Base-by-base conservation (phyloP, 1,140 invertebrate species). In the Lanistes nyassanus region DNA sequence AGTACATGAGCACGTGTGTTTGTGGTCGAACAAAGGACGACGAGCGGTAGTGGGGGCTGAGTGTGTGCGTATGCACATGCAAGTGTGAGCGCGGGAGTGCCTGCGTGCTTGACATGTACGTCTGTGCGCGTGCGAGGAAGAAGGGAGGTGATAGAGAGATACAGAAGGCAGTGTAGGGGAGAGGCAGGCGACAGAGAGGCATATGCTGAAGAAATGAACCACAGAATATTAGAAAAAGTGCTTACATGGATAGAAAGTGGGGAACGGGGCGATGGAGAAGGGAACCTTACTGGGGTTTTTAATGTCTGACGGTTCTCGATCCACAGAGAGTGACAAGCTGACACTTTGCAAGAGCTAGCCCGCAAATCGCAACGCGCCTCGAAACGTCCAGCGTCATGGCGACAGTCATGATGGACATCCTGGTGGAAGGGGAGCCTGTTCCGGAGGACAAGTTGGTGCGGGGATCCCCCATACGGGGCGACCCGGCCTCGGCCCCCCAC, bases 401-500 rank as follows among this genome's bases (percentile, higher is more conserved):
- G 5, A 56, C 62, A 11, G 16, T 29, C 9, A 75, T 68, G 16
- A 74, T 68, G 56, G 70, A 76, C 65, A 76, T 76, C 37, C 70
- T 79, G 39, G 53, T 79, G 62, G 77, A 78, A 51, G 77, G 77
- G 2, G 73, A 78, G 68, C 70, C 58, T 31, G 58, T 78, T 6
- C 58, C 73, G 19, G 68, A 72, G 11, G 67, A 72, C 36, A 6
- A 70, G 36, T 71, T 72, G 29, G 56, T 75, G 37, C 42, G 64
- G 16, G 74, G 68, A 23, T 51, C 68, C 16, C 73, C 73, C n/a
- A 60, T 53, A 26, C 60, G 74, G 9, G n/a, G n/a, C 42, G 74
- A 76, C 29, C 36, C 67, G 21, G 51, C 74, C 71, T 80, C 79
- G 29, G 75, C 79, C 5, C 76, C 81, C 2, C 81, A 82, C 36